Evolutionary conservation across 2,797 vertebrate species (phyloP).

Genomic region (Steatocranus sp.): DNA sequence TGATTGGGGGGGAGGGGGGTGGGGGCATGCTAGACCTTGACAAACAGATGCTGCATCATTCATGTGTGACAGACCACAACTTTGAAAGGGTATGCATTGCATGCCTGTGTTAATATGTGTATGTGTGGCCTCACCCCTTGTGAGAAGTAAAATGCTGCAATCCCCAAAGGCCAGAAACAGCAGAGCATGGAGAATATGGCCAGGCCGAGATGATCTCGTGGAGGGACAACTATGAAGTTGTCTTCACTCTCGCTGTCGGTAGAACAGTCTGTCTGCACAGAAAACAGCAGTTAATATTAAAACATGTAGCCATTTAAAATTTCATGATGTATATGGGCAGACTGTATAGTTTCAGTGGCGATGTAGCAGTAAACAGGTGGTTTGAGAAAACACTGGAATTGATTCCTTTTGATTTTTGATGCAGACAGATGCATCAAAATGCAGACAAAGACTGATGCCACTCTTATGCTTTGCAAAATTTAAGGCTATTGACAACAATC

Average conservation of each 20-base stretch:
- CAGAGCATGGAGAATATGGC: constrained; percentile 98
- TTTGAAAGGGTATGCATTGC: not conserved
- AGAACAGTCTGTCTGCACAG: constrained; percentile 87
- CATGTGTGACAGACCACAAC: not conserved
- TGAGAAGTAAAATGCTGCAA: constrained; percentile 97
- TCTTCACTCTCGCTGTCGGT: constrained; percentile 94
- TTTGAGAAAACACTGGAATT: not conserved
- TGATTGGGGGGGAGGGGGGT: not conserved
- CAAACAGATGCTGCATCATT: constrained; percentile 10
- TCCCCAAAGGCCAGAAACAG: constrained; percentile 97
- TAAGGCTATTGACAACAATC: not conserved
- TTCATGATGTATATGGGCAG: not conserved
- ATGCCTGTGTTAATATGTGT: not conserved
- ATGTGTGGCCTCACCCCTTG: constrained; percentile 82
- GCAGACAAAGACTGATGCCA: not conserved
- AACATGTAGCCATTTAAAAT: not conserved
- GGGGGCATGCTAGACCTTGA: not conserved
- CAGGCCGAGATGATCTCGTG: constrained; percentile 91
- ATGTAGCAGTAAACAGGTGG: not conserved
- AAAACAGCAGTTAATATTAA: constrained; percentile 1
- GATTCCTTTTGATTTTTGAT: not conserved
- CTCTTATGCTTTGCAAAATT: not conserved
- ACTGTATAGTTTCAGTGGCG: not conserved
- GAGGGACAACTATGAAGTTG: constrained; percentile 89
- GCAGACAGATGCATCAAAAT: not conserved